Evolutionary conservation across 2,888 invertebrate species (phyloP), one percentile per base, ranked within the genome.

Genomic region (Conistra vaccinii): DNA sequence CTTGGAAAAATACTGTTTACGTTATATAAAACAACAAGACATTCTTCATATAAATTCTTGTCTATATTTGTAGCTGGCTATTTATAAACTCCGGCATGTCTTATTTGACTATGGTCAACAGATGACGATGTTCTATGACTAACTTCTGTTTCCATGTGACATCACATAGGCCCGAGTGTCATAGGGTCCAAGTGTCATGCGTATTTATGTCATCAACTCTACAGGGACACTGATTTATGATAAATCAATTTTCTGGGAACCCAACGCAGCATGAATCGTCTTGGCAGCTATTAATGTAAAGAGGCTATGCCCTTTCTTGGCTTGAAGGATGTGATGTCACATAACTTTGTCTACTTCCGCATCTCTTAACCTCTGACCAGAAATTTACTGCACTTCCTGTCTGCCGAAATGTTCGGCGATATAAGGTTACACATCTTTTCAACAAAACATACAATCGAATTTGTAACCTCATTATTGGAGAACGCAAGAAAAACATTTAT

Each of bases 161-260:
- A 58, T 78, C 75, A 78, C 51, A 71, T 53, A 53, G 70, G 35
- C 60, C 32, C 12, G 23, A 68, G 68, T 73, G 74, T 73, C 76
- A 76, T 76, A 63, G 76, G 75, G 48, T 74, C 61, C 45, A 48
- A 73, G 32, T 53, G 71, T 77, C 75, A 79, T 73, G 39, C 26
- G n/a, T 58, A 32, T 23, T 5, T 60, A 67, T 77, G 68, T 45
- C 78, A 65, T 60, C 48, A 73, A 17, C 20, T 58, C 76, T 66
- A 57, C 45, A 73, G 35, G 71, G 65, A 51, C 68, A 68, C 45
- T 53, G 65, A 60, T 17, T 45, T 51, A 69, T 86, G 80, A 76
- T 83, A 78, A 79, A 84, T 76, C 7, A 14, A 48, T 67, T 69
- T 87, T 88, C 85, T 83, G 62, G 70, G 85, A 83, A 87, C 29